Evolutionary conservation across 1,140 invertebrate species (phyloP).

Genomic region (Drosophila albomicans): DNA sequence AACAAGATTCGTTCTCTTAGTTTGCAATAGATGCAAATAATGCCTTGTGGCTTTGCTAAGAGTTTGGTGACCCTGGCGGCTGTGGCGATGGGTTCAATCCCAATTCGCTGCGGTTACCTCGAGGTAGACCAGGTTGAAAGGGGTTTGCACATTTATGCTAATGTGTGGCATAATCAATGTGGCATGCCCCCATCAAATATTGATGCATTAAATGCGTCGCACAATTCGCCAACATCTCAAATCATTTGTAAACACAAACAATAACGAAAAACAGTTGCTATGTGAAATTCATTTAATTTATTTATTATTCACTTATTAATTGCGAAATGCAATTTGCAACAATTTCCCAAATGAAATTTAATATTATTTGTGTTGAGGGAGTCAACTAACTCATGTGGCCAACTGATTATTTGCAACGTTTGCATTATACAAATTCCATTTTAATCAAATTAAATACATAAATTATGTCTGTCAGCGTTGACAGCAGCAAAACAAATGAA

Average conservation of each 20-base stretch:
- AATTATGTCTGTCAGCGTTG: conserved; percentile 27
- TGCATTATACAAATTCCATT: conserved; percentile 12
- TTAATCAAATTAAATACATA: conserved; percentile 39
- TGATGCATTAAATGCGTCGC: conserved; percentile 8
- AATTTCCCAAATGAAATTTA: neutral
- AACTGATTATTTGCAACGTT: conserved; percentile 11
- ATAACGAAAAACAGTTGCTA: neutral
- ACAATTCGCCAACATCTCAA: neutral
- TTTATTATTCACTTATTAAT: conserved; percentile 30
- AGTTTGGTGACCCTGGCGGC: conserved; percentile 27
- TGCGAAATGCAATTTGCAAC: conserved; percentile 12
- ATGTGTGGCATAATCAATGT: conserved; percentile 47
- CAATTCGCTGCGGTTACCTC: conserved; percentile 1
- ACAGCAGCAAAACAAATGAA: conserved; percentile 5
- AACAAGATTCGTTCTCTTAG: neutral
- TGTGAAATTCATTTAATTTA: conserved; percentile 20
- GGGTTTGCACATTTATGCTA: conserved; percentile 42
- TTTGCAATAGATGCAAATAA: conserved; percentile 40
- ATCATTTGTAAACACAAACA: neutral
- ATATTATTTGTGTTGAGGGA: neutral
- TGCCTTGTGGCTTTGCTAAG: conserved; percentile 7
- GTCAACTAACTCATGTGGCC: conserved; percentile 21
- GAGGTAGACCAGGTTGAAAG: conserved; percentile 10
- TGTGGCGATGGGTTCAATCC: neutral
- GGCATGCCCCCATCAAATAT: conserved; percentile 27